Percentiles rank a stretch among this genome's conserved stretches.
Evolutionary conservation across 2,888 invertebrate species (phyloP).

Genomic region (Sepiola atlantica): DNA sequence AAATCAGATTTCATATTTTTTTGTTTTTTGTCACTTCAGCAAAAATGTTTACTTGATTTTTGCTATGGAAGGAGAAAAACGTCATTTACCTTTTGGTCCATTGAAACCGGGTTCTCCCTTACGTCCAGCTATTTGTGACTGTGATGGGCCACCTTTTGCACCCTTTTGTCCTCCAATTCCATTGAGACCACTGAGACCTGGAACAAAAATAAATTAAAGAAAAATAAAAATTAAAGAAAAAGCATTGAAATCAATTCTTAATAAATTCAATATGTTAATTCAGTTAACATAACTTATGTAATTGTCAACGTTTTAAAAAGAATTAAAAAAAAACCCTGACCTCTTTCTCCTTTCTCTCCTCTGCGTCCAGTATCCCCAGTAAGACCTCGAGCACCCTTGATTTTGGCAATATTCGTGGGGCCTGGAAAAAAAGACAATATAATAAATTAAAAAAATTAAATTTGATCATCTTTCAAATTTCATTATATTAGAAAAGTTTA

Average conservation of each 20-base stretch:
- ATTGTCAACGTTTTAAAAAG: no score
- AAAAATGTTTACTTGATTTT: background rate
- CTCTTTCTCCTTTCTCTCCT: background rate
- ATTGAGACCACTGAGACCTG: conserved; percentile 62
- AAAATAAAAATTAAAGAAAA: background rate
- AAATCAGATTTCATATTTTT: no score
- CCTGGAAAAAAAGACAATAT: background rate
- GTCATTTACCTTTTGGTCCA: conserved; percentile 47
- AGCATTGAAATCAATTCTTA: background rate
- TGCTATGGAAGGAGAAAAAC: background rate
- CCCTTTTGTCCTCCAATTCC: conserved; percentile 59
- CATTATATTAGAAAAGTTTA: no score
- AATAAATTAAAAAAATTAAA: background rate
- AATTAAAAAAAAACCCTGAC: background rate
- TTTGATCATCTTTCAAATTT: background rate
- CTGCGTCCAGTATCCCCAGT: background rate
- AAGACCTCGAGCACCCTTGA: background rate
- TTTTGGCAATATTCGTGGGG: background rate
- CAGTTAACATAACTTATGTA: no score
- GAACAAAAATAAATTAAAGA: background rate
- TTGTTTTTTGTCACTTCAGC: no score
- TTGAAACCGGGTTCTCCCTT: conserved; percentile 63
- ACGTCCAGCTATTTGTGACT: conserved; percentile 59
- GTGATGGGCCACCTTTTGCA: conserved; percentile 46
- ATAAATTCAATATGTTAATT: background rate